Percentiles rank a stretch among this genome's conserved stretches.
Evolutionary conservation across 2,113 vertebrate genomes (phyloP).

Genomic region (Sapayoa aenigma): DNA sequence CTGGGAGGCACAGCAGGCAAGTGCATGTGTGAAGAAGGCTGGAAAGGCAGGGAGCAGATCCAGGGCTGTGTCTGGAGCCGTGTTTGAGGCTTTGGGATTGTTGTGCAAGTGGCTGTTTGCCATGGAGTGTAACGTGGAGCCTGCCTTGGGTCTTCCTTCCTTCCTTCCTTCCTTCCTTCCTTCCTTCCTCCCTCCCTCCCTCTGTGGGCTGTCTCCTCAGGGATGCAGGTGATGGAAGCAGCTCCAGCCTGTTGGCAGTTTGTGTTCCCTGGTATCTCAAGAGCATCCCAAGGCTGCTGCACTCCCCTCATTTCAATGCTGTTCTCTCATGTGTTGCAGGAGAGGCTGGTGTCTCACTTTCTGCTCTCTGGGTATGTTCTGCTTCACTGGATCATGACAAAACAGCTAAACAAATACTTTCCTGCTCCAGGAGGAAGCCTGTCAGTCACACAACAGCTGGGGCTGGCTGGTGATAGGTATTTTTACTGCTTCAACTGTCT

Average conservation of each 20-base stretch:
- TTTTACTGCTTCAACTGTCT: not conserved
- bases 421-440: not conserved
- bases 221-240: not conserved
- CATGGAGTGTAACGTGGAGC: not conserved
- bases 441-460: not conserved
- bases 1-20: not conserved
- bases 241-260: not conserved
- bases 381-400: not conserved
- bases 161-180: not conserved
- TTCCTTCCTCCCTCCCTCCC: not conserved
- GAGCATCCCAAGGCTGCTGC: not conserved
- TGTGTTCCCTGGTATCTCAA: not conserved
- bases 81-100: not conserved
- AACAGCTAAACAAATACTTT: not conserved
- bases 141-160: not conserved
- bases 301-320: rapidly evolving
- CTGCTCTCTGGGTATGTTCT: not conserved
- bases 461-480: not conserved
- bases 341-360: not conserved
- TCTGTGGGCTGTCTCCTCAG: not conserved
- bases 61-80: not conserved
- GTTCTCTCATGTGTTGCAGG: not conserved
- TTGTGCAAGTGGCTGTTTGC: not conserved
- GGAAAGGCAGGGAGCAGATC: not conserved
- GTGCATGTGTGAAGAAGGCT: not conserved